A percentile compares a stretch with the other conserved stretches of the same genome.
Conservation (phyloP, 2,888 invertebrate genomes). For the Machimus rusticus region DNA sequence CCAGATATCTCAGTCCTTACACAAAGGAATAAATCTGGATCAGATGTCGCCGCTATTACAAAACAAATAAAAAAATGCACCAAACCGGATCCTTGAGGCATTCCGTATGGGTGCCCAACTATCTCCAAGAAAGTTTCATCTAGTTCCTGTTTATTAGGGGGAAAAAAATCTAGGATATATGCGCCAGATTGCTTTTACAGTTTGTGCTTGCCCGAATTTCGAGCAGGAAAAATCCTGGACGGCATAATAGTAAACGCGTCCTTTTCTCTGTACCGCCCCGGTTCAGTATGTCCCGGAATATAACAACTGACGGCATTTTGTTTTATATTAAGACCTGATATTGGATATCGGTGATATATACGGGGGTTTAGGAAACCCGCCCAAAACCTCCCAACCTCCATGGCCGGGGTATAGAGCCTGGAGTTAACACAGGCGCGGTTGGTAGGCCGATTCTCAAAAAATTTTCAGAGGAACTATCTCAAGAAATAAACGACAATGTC, state of each 20-base stretch:
- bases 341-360: constrained; percentile 11
- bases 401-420: not conserved
- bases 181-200: constrained; percentile 11
- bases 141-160: constrained; percentile 17
- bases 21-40: not conserved
- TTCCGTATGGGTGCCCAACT: not conserved
- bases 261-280: not conserved
- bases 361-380: not conserved
- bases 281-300: not conserved
- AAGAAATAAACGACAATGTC: not conserved
- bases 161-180: not conserved
- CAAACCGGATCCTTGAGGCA: not conserved
- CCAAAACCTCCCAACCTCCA: not conserved
- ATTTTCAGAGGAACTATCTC: not conserved
- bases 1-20: not conserved
- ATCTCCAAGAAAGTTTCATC: not conserved
- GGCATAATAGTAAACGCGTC: not conserved
- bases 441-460: not conserved
- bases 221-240: not conserved
- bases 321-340: constrained; percentile 13
- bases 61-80: constrained; percentile 9
- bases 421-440: not conserved
- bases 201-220: not conserved
- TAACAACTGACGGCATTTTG: constrained; percentile 14
- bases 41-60: constrained; percentile 1